These are phyloP conservation scores for Fringilla coelebs DNA, from an alignment of 2,797 vertebrate species.

Conservation along the genomic window DNA sequence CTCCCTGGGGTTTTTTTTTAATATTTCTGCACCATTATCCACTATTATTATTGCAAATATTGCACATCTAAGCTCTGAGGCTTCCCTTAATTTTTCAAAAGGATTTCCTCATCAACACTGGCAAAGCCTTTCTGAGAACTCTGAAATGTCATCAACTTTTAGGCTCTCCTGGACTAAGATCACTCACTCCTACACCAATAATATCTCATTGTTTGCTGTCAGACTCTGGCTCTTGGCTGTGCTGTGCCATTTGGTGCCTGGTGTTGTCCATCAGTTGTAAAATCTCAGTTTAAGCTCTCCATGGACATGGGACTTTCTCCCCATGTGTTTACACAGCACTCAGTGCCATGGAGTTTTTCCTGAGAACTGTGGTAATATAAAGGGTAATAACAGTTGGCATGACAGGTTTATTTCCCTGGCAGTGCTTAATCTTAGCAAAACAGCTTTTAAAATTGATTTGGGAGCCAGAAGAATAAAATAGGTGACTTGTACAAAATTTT, in stretches of 20 bases:
- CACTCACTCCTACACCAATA: background rate
- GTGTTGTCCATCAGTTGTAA: background rate
- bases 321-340: background rate
- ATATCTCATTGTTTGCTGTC: background rate
- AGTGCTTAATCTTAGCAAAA: conserved; percentile 22
- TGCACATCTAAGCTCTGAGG: background rate
- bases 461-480: background rate
- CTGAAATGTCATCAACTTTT: background rate
- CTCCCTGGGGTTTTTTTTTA: background rate
- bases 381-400: background rate
- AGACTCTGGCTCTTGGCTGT: background rate
- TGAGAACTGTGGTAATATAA: background rate
- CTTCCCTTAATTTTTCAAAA: background rate
- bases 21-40: background rate
- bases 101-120: background rate
- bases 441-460: conserved; percentile 9
- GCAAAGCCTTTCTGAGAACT: background rate
- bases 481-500: background rate
- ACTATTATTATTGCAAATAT: background rate
- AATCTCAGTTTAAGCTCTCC: background rate
- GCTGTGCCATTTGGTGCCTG: background rate
- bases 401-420: conserved; percentile 34
- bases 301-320: background rate
- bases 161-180: background rate
- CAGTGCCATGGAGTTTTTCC: background rate